These are phyloP conservation scores for zebrafish (Danio rerio) DNA, from an alignment of 2,113 vertebrate species.

Conservation along the genomic window DNA sequence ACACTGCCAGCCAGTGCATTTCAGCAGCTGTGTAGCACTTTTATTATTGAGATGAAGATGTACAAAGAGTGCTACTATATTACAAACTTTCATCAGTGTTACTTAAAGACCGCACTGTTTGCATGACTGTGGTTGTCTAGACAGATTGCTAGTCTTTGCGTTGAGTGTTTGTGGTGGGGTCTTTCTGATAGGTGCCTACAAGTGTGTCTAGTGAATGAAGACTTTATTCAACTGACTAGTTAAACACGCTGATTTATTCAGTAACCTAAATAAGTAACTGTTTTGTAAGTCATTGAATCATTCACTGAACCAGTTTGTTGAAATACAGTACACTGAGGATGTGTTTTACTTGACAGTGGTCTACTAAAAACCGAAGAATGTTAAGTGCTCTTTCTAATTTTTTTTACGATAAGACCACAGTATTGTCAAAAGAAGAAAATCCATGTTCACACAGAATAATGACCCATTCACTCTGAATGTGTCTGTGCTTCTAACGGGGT, in stretches of 20 bases:
- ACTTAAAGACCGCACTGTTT: slow-evolving; percentile 3
- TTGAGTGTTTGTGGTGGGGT: background rate
- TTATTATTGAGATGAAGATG: slow-evolving; percentile 39
- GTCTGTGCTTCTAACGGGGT: too few relatives aligned
- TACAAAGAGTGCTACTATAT: slow-evolving; percentile 15
- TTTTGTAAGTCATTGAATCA: background rate
- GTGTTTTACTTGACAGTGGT: too few relatives aligned
- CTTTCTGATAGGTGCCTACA: background rate
- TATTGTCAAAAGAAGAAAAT: too few relatives aligned
- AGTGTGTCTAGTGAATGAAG: background rate
- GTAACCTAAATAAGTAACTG: background rate
- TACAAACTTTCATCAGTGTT: slow-evolving; percentile 7
- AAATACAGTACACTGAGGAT: too few relatives aligned
- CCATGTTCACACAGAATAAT: too few relatives aligned
- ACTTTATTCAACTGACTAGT: background rate
- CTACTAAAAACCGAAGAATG: too few relatives aligned
- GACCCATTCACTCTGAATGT: too few relatives aligned
- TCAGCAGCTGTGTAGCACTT: slow-evolving; percentile 25
- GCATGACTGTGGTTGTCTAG: background rate
- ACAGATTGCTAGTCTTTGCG: background rate
- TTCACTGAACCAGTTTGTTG: too few relatives aligned
- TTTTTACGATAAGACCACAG: too few relatives aligned
- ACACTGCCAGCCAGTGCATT: slow-evolving; percentile 26
- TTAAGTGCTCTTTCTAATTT: too few relatives aligned
- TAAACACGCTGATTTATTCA: background rate